Percentiles rank a stretch among this genome's conserved stretches.
Conservation (phyloP, 2,113 vertebrate species). For the Chlorodrepanis virens region DNA sequence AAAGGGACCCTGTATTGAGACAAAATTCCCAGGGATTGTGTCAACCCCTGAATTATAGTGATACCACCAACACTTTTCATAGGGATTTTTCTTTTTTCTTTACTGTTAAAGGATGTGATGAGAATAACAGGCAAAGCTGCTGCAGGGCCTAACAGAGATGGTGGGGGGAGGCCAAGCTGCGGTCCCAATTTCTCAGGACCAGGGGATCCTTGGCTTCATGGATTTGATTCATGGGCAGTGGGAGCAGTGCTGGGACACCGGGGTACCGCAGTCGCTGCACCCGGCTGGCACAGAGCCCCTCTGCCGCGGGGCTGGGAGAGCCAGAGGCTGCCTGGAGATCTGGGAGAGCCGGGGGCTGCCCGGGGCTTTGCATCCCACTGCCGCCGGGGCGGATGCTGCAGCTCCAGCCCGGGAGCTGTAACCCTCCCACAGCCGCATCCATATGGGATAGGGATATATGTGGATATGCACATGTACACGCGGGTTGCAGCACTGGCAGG, state of each 20-base stretch:
- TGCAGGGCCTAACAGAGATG: not conserved
- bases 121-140: not conserved
- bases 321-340: not conserved
- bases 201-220: not conserved
- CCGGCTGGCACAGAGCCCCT: not conserved
- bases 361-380: not conserved
- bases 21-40: not conserved
- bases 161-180: not conserved
- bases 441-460: not conserved
- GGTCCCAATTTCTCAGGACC: accelerated
- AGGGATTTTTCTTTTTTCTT: not conserved
- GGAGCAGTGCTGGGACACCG: not conserved
- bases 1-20: accelerated
- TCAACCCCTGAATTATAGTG: not conserved
- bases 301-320: not conserved
- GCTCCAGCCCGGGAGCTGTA: not conserved
- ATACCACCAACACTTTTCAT: not conserved
- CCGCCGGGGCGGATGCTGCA: not conserved
- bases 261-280: not conserved
- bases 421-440: not conserved
- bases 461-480: not conserved
- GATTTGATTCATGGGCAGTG: accelerated
- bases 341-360: not conserved
- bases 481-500: not conserved
- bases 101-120: not conserved